These are phyloP conservation scores for Acanthochromis polyacanthus DNA, from an alignment of 2,113 vertebrate genomes.

Conservation along the genomic window DNA sequence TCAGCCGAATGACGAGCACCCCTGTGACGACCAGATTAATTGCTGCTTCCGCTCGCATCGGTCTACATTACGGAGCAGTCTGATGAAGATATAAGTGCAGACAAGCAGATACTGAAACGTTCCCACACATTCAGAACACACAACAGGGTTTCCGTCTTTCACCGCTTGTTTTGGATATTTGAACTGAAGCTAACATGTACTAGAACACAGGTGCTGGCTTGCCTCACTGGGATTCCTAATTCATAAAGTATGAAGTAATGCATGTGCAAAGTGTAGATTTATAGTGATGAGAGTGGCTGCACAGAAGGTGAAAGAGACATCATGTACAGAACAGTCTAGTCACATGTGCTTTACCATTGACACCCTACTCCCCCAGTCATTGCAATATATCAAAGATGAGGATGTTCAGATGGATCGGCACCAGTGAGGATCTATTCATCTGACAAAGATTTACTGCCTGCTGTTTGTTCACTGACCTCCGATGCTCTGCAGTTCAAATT, in stretches of 20 bases:
- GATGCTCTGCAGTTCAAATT: neutral
- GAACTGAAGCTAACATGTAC: neutral
- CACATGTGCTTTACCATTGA: constrained; percentile 10
- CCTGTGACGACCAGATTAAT: constrained; percentile 31
- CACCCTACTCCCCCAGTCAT: constrained; percentile 19
- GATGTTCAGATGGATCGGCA: neutral
- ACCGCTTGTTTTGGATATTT: neutral
- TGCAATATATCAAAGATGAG: constrained; percentile 24
- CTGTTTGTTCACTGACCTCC: neutral
- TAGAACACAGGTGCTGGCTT: neutral
- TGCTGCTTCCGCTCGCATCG: neutral
- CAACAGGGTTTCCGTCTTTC: neutral
- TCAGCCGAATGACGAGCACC: constrained; percentile 20
- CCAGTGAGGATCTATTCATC: constrained; percentile 1
- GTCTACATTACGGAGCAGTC: neutral
- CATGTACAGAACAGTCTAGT: constrained; percentile 25
- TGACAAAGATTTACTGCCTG: constrained; percentile 27
- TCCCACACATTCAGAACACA: constrained; percentile 15
- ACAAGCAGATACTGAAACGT: constrained; percentile 9
- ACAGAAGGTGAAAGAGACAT: constrained; percentile 19
- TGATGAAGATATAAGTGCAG: neutral
- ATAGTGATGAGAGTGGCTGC: neutral
- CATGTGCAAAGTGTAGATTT: neutral
- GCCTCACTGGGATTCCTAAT: neutral
- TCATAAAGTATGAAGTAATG: neutral